Evolutionary conservation across 2,797 vertebrate species (phyloP), one percentile per base, ranked within the genome.

Genomic region (Eurystomus glaucurus): DNA sequence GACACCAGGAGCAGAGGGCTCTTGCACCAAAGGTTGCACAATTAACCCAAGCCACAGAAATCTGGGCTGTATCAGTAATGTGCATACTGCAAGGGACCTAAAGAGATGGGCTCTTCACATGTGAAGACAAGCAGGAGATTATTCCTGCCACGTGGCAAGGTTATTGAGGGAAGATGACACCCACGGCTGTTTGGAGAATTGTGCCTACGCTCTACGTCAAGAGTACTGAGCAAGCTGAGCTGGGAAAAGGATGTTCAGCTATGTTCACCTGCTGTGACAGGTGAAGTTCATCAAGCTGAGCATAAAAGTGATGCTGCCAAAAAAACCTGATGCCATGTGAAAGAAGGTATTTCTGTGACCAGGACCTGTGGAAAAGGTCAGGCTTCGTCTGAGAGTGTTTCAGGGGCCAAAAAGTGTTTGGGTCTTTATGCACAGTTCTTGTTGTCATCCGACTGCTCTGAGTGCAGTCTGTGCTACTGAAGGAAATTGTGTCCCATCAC

Each of bases 201-300:
- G 50, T 69, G 75, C 66, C 90, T 90, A 37, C 8, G 6, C 50
- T 41, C 58, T 85, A 48, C 11, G 4, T 37, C 39, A 51, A 50
- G 19, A 45, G 57, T 35, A 29, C 39, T 1, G 4, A 78, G 77
- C 57, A 25, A 25, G 22, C 61, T 43, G 35, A 70, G 43, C 62
- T 51, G n/a, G 28, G 85, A 37, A 23, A 58, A 74, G 51, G 55
- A 25, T 58, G 51, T 16, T 91, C 66, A 82, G 37, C 33, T 28
- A 1, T 11, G n/a, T 55, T 31, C 25, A 21, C 5, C 2, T 0
- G 29, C 29, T 0, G 0, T 33, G 65, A n/a, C n/a, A 82, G 57
- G 69, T 54, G 48, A 39, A 46, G 57, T 23, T 75, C 48, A 60
- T n/a, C 16, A 51, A 48, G 45, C 51, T 81, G 57, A 80, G 48